Evolutionary conservation across 64 coral and sea anemone genomes (phyloP).

Genomic region (Montipora cactus): DNA sequence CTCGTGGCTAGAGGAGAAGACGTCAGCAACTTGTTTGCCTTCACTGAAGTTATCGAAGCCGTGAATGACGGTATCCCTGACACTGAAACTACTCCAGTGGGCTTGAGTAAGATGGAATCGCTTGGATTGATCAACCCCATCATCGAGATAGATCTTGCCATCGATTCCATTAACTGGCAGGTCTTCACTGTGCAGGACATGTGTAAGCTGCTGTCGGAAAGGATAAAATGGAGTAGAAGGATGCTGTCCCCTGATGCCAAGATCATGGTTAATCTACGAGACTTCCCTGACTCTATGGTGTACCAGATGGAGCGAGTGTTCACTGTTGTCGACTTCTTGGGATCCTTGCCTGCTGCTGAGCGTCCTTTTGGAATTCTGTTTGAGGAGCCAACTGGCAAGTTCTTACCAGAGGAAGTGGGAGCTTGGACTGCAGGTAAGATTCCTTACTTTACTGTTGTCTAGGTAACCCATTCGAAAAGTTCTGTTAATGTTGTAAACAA

Average conservation of each 20-base stretch:
- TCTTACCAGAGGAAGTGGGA: conserved; percentile 70
- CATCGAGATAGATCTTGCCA: conserved; percentile 40
- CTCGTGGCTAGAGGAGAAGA: background rate
- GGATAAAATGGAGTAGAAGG: conserved; percentile 35
- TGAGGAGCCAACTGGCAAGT: conserved; percentile 1
- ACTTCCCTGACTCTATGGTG: conserved; percentile 48
- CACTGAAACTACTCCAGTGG: conserved; percentile 21
- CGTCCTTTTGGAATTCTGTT: conserved; percentile 64
- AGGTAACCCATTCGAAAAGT: no score
- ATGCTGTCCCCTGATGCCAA: conserved; percentile 46
- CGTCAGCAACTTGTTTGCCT: background rate
- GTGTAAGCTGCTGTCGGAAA: background rate
- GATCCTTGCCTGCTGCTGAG: conserved; percentile 15
- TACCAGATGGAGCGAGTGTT: conserved; percentile 32
- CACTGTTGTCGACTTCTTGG: conserved; percentile 24
- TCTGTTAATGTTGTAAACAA: no score
- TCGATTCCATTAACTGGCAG: conserved; percentile 42
- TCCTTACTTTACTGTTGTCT: no score
- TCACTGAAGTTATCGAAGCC: background rate
- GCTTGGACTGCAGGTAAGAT: conserved; percentile 53
- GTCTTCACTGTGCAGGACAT: background rate
- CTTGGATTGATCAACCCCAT: conserved; percentile 56
- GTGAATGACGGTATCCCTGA: conserved; percentile 7
- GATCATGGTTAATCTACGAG: conserved; percentile 61
- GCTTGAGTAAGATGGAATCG: conserved; percentile 34